Evolutionary conservation across 2,888 invertebrate genomes (phyloP).

Genomic region (Perithous albicinctus): DNA sequence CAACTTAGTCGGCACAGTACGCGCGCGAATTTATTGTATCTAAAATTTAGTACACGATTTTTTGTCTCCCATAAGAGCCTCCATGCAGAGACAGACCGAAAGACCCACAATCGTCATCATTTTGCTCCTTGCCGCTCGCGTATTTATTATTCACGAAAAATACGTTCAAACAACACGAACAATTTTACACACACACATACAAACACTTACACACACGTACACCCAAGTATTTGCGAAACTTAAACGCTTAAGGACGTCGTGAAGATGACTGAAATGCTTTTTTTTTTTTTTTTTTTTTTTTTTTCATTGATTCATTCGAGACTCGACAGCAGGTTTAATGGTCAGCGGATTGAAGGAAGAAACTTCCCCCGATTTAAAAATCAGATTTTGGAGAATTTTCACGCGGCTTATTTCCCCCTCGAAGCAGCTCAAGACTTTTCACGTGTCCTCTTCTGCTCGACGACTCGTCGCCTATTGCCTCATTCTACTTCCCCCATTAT

Average conservation of each 20-base stretch:
- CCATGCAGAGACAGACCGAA: conserved; percentile 7
- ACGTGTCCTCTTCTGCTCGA: conserved; percentile 3
- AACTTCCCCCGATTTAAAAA: conserved; percentile 15
- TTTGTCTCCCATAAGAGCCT: conserved; percentile 6
- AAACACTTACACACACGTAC: conserved; percentile 8
- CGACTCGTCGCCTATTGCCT: conserved; percentile 6
- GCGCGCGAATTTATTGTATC: conserved; percentile 6
- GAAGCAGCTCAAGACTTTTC: background rate
- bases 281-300: background rate
- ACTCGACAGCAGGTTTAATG: background rate
- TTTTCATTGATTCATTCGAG: too few species aligned
- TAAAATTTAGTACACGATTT: conserved; percentile 4
- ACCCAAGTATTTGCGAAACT: conserved; percentile 14
- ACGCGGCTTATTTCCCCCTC: conserved; percentile 46
- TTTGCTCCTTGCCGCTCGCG: conserved; percentile 16
- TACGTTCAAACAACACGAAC: conserved; percentile 11
- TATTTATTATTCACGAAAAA: conserved; percentile 17
- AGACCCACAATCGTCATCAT: background rate
- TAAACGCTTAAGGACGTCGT: conserved; percentile 1
- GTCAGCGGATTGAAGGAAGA: background rate
- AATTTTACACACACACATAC: conserved; percentile 3
- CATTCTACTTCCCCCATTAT: conserved; percentile 49
- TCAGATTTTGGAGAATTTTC: conserved; percentile 3
- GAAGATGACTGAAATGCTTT: conserved; percentile 16
- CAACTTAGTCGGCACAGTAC: conserved; percentile 9